A percentile compares a stretch with the other conserved stretches of the same genome.
Evolutionary conservation across 2,113 vertebrate species (phyloP).

Genomic region (Microcebus griseorufus): DNA sequence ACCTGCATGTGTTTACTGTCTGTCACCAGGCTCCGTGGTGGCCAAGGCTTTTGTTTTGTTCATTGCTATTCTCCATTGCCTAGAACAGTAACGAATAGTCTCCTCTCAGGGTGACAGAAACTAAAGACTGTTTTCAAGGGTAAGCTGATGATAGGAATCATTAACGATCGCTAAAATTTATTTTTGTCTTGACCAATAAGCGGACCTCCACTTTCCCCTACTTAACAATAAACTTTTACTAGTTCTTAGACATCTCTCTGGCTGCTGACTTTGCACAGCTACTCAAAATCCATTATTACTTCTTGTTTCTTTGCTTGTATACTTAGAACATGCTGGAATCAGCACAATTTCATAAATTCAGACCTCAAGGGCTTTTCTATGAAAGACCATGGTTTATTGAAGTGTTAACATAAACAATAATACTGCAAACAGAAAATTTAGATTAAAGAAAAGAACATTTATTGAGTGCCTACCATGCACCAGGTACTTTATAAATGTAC

Average conservation of each 20-base stretch:
- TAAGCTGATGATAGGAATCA: not conserved
- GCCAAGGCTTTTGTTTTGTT: not conserved
- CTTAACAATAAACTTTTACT: not conserved
- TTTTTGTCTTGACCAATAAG: not conserved
- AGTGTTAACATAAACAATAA: not conserved
- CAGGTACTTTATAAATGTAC: not conserved
- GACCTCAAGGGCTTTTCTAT: conserved; percentile 45
- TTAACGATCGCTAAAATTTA: not conserved
- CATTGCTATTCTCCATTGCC: not conserved
- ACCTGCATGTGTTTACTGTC: not conserved
- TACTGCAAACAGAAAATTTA: not conserved
- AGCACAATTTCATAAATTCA: conserved; percentile 48
- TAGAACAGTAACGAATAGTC: not conserved
- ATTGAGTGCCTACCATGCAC: not conserved
- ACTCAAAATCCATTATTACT: conserved; percentile 10
- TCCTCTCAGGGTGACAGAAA: not conserved
- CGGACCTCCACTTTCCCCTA: not conserved
- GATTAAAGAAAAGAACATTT: not conserved
- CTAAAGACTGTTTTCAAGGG: conserved; percentile 1
- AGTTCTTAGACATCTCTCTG: not conserved
- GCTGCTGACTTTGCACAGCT: conserved; percentile 50
- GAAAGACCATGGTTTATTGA: not conserved
- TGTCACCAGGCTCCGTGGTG: not conserved
- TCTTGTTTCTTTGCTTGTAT: conserved; percentile 29
- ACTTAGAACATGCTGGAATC: conserved; percentile 53